Percentiles rank a stretch among this genome's conserved stretches.
Conservation (phyloP, 2,797 vertebrate genomes). For the Malacoraja senta region DNA sequence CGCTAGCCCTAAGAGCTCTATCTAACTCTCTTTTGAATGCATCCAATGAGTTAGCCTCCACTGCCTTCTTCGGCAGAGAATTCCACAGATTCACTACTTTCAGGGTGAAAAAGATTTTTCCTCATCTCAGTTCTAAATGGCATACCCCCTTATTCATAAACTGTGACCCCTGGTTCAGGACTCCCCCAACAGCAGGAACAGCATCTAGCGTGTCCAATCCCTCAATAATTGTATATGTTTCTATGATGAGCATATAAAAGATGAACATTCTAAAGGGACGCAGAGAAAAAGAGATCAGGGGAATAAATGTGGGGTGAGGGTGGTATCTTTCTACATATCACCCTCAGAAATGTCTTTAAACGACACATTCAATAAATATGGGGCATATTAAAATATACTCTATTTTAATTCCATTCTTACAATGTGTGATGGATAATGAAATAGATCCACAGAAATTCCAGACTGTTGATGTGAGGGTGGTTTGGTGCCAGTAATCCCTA, state of each 20-base stretch:
- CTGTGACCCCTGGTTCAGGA: no score
- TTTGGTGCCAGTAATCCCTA: background rate
- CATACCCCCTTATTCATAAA: no score
- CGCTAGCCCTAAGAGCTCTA: no score
- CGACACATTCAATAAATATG: background rate
- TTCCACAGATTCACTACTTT: no score
- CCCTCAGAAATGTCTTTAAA: background rate
- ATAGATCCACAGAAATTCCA: background rate
- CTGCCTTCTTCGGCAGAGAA: no score
- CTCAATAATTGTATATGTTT: background rate
- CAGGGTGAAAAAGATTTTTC: no score
- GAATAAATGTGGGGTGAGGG: background rate
- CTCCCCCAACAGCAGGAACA: no score
- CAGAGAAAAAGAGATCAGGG: background rate
- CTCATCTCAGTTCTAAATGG: no score
- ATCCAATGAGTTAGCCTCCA: no score
- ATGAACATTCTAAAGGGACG: background rate
- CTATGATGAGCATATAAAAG: background rate
- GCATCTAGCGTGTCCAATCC: no score
- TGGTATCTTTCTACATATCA: background rate
- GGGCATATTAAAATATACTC: background rate
- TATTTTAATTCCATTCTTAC: background rate
- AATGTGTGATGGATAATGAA: background rate
- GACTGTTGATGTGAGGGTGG: background rate
- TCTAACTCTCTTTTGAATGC: no score